phyloP scores from a whole-genome alignment of 1,140 invertebrate genomes.

The Ridgeia piscesae region DNA sequence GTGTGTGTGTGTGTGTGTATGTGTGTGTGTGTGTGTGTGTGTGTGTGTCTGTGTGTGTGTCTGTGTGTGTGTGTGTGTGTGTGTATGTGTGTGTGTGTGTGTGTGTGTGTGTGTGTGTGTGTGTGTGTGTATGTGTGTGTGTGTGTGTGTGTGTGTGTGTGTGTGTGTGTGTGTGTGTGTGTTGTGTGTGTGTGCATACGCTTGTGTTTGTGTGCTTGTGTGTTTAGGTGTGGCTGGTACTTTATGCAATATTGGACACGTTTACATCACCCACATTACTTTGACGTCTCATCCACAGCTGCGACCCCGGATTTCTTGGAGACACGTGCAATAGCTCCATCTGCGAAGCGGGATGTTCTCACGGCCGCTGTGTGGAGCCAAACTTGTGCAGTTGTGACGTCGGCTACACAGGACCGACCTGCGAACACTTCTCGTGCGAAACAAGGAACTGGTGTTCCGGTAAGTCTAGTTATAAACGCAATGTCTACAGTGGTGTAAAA shows the following conservation, averaged over 20 bases:
- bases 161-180: no score
- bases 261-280: background rate
- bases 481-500: background rate
- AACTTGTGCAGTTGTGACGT: conserved; percentile 19
- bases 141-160: no score
- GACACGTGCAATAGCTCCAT: conserved; percentile 8
- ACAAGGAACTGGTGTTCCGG: background rate
- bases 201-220: no score
- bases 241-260: background rate
- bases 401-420: conserved; percentile 10
- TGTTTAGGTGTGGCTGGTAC: background rate
- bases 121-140: no score
- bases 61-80: no score
- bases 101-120: no score
- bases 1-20: no score
- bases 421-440: conserved; percentile 19
- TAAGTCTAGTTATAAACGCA: background rate
- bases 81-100: no score
- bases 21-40: no score
- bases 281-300: background rate
- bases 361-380: conserved; percentile 21
- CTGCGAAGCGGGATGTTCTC: conserved; percentile 20
- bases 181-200: no score
- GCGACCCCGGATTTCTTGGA: background rate
- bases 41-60: no score